Evolutionary conservation across 2,888 invertebrate genomes (phyloP).

Genomic region (Perizoma flavofasciatum): DNA sequence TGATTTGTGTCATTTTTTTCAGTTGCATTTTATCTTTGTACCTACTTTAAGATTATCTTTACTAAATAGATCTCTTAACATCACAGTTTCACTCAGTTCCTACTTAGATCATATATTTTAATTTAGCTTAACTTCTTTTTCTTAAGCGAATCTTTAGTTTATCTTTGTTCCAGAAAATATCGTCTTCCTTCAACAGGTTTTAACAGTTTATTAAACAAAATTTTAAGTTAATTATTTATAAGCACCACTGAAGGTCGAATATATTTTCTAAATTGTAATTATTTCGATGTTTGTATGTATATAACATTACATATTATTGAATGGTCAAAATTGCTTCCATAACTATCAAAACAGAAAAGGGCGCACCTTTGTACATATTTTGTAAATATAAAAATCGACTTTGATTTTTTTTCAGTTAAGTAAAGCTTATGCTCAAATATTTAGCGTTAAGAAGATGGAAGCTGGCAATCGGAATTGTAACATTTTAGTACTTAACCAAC

Average conservation of each 20-base stretch:
- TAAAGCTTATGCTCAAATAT: slow-evolving; percentile 82
- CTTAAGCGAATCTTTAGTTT: slow-evolving; percentile 44
- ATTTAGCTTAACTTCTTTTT: slow-evolving; percentile 65
- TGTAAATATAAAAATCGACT: slow-evolving; percentile 75
- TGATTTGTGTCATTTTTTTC: slow-evolving; percentile 40
- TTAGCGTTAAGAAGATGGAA: slow-evolving; percentile 40
- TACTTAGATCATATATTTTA: slow-evolving; percentile 76
- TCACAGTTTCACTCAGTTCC: slow-evolving; percentile 80
- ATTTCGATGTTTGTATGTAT: slow-evolving; percentile 52
- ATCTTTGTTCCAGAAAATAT: slow-evolving; percentile 59
- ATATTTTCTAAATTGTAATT: slow-evolving; percentile 58
- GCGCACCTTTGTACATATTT: slow-evolving; percentile 77
- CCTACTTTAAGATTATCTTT: slow-evolving; percentile 57
- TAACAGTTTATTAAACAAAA: slow-evolving; percentile 44
- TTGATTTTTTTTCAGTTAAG: slow-evolving; percentile 69
- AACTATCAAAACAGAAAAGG: slow-evolving; percentile 51
- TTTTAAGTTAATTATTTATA: slow-evolving; percentile 52
- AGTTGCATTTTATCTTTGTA: slow-evolving; percentile 70
- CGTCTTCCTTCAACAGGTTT: slow-evolving; percentile 58
- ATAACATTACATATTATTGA: slow-evolving; percentile 46
- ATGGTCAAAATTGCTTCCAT: slow-evolving; percentile 75
- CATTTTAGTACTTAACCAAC: slow-evolving; percentile 52
- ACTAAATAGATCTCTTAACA: slow-evolving; percentile 73
- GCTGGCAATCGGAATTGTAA: slow-evolving; percentile 39
- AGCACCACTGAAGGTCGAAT: slow-evolving; percentile 52